phyloP scores from a whole-genome alignment of 2,797 vertebrate species.

The Centropyge bicolor region DNA sequence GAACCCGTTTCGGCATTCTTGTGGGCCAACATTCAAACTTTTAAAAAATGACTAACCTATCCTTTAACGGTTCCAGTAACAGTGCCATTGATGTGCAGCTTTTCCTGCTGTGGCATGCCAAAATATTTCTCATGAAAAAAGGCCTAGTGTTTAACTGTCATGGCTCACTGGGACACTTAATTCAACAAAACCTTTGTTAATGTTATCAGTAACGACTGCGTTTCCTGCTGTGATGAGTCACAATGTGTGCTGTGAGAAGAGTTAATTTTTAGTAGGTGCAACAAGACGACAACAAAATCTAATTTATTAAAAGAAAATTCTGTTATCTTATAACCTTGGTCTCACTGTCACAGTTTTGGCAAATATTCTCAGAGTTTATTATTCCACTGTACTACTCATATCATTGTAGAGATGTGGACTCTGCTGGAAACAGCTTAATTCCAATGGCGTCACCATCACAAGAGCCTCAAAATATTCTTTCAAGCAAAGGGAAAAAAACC shows the following conservation, averaged over 20 bases:
- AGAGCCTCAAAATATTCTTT: not conserved
- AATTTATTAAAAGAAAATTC: not conserved
- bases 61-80: not conserved
- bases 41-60: not conserved
- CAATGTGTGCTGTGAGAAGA: not conserved
- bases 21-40: not conserved
- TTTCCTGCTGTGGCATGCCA: constrained; percentile 4
- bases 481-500: not conserved
- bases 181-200: not conserved
- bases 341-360: not conserved
- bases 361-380: not conserved
- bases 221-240: not conserved
- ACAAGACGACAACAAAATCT: not conserved
- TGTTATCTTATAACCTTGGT: not conserved
- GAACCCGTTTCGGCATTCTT: not conserved
- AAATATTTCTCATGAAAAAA: not conserved
- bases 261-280: not conserved
- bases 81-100: not conserved
- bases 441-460: not conserved
- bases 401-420: not conserved
- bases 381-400: not conserved
- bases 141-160: not conserved
- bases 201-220: not conserved
- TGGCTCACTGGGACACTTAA: not conserved
- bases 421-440: constrained; percentile 18